Evolutionary conservation across 2,888 invertebrate species (phyloP).

Genomic region (Aphelenchoides bicaudatus): DNA sequence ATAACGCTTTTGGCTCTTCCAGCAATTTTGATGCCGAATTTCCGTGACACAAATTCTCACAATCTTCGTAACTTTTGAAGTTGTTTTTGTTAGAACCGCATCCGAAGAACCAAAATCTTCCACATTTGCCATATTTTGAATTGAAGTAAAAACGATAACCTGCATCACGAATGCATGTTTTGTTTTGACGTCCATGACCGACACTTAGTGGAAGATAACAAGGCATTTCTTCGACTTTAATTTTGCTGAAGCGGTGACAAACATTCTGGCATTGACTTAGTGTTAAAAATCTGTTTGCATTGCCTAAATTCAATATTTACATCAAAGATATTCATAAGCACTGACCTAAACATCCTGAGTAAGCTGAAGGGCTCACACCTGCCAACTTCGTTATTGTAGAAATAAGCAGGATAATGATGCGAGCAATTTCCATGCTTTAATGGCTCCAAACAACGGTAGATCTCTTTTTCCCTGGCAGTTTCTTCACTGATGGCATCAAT

Average conservation of each 20-base stretch:
- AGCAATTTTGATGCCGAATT: constrained; percentile 14
- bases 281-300: constrained; percentile 54
- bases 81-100: constrained; percentile 56
- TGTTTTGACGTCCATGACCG: constrained; percentile 47
- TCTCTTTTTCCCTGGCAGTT: constrained; percentile 21
- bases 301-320: too few relatives aligned
- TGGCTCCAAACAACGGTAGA: constrained; percentile 44
- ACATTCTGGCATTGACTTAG: constrained; percentile 44
- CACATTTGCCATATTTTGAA: constrained; percentile 48
- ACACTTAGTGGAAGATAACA: constrained; percentile 52
- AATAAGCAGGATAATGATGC: constrained; percentile 40
- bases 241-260: constrained; percentile 17
- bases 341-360: constrained; percentile 55
- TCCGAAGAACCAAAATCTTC: constrained; percentile 55
- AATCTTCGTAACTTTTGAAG: constrained; percentile 24
- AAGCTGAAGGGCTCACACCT: constrained; percentile 49
- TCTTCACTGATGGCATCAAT: constrained; percentile 12
- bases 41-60: constrained; percentile 34
- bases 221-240: constrained; percentile 37
- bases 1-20: constrained; percentile 17
- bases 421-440: constrained; percentile 43
- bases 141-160: constrained; percentile 54
- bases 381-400: constrained; percentile 34
- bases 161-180: constrained; percentile 43
- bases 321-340: too few relatives aligned